Evolutionary conservation across 2,888 invertebrate species (phyloP).

Genomic region (Idaea biselata): DNA sequence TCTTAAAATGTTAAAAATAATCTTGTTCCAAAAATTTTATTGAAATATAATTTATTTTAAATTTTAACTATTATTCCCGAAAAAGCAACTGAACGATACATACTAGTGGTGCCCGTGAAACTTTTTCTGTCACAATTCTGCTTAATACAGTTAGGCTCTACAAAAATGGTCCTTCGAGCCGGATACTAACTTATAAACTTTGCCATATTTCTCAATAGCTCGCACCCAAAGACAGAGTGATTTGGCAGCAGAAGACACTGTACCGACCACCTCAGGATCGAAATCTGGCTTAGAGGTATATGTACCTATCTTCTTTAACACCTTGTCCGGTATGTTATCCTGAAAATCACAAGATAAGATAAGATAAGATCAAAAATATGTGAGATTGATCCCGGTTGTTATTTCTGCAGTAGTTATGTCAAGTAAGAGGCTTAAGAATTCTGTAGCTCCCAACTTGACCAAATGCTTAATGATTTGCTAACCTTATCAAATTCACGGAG

Average conservation of each 20-base stretch:
- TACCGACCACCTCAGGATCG: conserved; percentile 92
- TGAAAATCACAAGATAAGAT: neutral
- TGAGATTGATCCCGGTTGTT: too few species aligned
- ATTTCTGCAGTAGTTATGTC: too few species aligned
- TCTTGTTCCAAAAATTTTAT: neutral
- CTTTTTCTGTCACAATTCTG: neutral
- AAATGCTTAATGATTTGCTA: neutral
- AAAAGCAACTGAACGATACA: too few species aligned
- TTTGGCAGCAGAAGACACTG: conserved; percentile 91
- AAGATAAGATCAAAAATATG: neutral
- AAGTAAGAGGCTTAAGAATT: too few species aligned
- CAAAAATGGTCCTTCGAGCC: neutral
- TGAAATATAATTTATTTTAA: too few species aligned
- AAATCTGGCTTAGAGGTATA: conserved; percentile 92
- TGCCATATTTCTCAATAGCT: conserved; percentile 94
- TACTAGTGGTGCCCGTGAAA: neutral
- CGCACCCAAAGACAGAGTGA: conserved; percentile 95
- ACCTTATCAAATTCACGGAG: conserved; percentile 90
- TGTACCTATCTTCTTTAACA: conserved; percentile 87
- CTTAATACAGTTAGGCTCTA: neutral
- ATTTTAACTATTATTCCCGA: too few species aligned
- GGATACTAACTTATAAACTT: conserved; percentile 87
- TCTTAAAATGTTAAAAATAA: neutral
- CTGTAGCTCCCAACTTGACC: too few species aligned
- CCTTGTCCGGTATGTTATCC: conserved; percentile 91